Evolutionary conservation across 1,140 invertebrate genomes (phyloP).

Genomic region (Uloborus diversus): DNA sequence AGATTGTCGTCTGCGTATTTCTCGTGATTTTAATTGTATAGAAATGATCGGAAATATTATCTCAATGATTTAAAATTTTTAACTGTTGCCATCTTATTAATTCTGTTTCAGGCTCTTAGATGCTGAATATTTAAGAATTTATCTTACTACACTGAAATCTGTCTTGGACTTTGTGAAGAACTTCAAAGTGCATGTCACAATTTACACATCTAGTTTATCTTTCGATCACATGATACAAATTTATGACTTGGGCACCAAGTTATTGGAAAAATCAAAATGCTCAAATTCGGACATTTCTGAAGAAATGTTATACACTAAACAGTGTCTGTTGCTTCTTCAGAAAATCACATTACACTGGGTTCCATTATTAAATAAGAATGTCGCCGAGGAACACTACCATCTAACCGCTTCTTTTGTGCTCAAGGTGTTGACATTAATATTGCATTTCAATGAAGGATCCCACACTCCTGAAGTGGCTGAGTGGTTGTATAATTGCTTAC

Average conservation of each 20-base stretch:
- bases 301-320: not conserved
- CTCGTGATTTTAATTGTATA: too few relatives aligned
- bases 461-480: too few relatives aligned
- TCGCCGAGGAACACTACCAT: not conserved
- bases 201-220: not conserved
- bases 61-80: too few relatives aligned
- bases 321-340: not conserved
- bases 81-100: too few relatives aligned
- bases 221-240: not conserved
- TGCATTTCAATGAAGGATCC: not conserved
- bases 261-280: not conserved
- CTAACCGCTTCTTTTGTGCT: not conserved
- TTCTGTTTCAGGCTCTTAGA: not conserved
- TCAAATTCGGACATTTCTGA: not conserved
- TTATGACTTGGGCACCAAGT: not conserved
- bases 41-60: too few relatives aligned
- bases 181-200: not conserved
- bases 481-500: not conserved
- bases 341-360: not conserved
- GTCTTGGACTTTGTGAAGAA: not conserved
- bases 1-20: too few relatives aligned
- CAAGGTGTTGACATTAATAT: not conserved
- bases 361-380: not conserved
- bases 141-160: not conserved
- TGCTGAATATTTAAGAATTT: not conserved